Conservation (phyloP, 2,113 vertebrate species). For the Anoplopoma fimbria region DNA sequence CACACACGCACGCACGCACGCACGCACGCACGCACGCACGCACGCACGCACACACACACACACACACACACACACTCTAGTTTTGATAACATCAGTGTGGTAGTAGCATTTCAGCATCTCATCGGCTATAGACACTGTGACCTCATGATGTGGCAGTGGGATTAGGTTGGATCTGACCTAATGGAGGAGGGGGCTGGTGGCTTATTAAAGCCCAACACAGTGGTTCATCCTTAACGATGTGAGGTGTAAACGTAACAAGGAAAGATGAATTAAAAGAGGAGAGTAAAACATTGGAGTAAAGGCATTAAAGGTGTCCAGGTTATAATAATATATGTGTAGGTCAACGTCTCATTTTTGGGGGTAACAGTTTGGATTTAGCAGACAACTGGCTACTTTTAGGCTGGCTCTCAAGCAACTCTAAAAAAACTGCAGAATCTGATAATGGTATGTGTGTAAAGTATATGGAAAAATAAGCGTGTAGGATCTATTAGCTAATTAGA, state of each 20-base stretch:
- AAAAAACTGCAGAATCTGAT: background rate
- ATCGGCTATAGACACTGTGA: conserved; percentile 1
- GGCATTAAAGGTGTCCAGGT: background rate
- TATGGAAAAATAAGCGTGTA: background rate
- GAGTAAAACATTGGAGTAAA: conserved; percentile 1
- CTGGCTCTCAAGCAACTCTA: background rate
- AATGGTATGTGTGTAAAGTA: background rate
- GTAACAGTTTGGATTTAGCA: background rate
- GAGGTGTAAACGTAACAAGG: conserved; percentile 32
- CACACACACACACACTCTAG: background rate
- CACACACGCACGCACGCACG: background rate
- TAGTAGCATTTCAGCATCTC: conserved; percentile 15
- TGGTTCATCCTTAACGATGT: conserved; percentile 33
- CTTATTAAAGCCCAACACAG: conserved; percentile 47
- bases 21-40: background rate
- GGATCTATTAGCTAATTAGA: conserved; percentile 35
- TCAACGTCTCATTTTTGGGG: background rate
- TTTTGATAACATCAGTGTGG: conserved; percentile 11
- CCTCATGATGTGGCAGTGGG: conserved; percentile 28
- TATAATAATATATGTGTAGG: background rate
- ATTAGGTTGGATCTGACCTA: conserved; percentile 32
- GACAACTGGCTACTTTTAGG: background rate
- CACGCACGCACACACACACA: background rate
- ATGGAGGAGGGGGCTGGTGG: conserved; percentile 13
- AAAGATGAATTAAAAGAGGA: conserved; percentile 10